phyloP scores from a whole-genome alignment of 2,797 vertebrate genomes.

The Acanthis flammea region DNA sequence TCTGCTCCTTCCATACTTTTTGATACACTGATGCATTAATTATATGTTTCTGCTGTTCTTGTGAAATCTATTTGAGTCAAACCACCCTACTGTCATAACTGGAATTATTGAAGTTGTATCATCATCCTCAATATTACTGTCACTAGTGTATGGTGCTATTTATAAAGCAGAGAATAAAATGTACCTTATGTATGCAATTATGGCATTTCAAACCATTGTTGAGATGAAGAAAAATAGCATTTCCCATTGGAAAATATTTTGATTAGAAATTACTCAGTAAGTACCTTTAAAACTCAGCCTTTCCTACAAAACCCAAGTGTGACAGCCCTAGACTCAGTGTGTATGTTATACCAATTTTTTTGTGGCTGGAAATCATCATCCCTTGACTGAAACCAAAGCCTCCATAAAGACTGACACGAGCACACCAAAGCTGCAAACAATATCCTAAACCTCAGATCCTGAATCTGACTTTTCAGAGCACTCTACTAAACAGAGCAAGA shows the following conservation, averaged over 20 bases:
- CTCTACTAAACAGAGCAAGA: neutral
- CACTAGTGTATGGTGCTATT: neutral
- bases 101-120: neutral
- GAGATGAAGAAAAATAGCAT: neutral
- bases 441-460: neutral
- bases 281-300: neutral
- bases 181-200: neutral
- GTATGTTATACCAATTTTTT: neutral
- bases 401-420: neutral
- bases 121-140: neutral
- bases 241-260: neutral
- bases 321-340: neutral
- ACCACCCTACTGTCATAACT: neutral
- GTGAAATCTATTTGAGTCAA: neutral
- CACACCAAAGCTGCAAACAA: neutral
- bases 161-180: slow-evolving; percentile 2
- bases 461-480: neutral
- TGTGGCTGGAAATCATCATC: neutral
- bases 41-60: neutral
- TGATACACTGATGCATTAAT: neutral
- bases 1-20: neutral
- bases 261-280: neutral
- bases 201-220: neutral
- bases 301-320: neutral
- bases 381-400: neutral